Base-by-base conservation (phyloP, 2,888 invertebrate genomes). In the Monoplex corrugatus region DNA sequence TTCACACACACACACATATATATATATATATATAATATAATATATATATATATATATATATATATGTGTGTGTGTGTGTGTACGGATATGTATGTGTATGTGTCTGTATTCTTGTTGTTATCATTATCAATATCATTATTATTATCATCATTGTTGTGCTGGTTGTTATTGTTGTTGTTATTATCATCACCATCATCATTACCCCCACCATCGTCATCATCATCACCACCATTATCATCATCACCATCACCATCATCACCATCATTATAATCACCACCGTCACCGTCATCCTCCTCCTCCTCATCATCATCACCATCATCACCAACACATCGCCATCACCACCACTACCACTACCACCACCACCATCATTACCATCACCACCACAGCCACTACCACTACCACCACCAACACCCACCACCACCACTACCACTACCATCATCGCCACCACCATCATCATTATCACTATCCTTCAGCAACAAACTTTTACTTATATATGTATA, bases 201-300 rank as follows among this genome's bases (percentile, higher is more conserved):
- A 16, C n/a, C 63, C 19, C n/a, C 2, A 16, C 2, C 63, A 16
- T 68, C 63, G n/a, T n/a, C n/a, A n/a, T 23, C 50, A 50, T 50
- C 23, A 19, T 50, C 50, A 50, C 23, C 50, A 50, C 50, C 50
- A 50, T 13, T 19, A 50, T 23, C 0, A 13, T 50, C 50, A 50
- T 50, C 13, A 28, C n/a, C 63, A 23, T 28, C n/a, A 68, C n/a
- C 63, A 68, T 28, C 63, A 68, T 68, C n/a, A 23, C 63, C 63
- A 68, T 68, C 63, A 68, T 50, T 16, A 50, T 68, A 23, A 68
- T 68, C 63, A 68, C 63, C 63, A 63, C 63, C 63, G n/a, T n/a
- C 63, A 68, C 63, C 63, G n/a, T 13, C n/a, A 68, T n/a, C 63
- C 23, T 68, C 28, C 0, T 16, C 50, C 8, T 50, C 50, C 8